Percentiles rank a stretch among this genome's conserved stretches.
phyloP scores from a whole-genome alignment of 1,140 invertebrate species.

The Coelopa frigida region DNA sequence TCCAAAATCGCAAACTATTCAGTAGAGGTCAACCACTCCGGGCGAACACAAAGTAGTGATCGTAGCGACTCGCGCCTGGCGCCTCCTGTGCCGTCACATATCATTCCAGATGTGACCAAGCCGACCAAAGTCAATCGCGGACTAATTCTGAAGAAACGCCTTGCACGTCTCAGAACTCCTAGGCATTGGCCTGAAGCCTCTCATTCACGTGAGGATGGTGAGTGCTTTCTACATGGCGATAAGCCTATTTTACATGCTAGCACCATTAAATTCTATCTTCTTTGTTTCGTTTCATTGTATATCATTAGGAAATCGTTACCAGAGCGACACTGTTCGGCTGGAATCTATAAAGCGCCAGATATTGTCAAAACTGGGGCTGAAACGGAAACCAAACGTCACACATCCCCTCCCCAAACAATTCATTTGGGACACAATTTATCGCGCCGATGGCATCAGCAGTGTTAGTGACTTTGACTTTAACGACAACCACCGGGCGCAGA shows the following conservation, averaged over 20 bases:
- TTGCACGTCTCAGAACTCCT: no score
- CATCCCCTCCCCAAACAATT: slow-evolving; percentile 58
- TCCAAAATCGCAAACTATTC: neutral
- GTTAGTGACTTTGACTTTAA: slow-evolving; percentile 11
- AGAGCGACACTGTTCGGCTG: slow-evolving; percentile 54
- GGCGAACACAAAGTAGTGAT: neutral
- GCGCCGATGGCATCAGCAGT: slow-evolving; percentile 46
- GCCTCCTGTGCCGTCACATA: neutral
- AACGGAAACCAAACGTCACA: slow-evolving; percentile 62
- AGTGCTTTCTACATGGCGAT: slow-evolving; percentile 24
- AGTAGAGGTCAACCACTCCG: neutral
- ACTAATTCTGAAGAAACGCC: slow-evolving; percentile 42
- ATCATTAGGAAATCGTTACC: slow-evolving; percentile 15
- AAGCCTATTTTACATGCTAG: slow-evolving; percentile 18
- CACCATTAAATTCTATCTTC: slow-evolving; percentile 12
- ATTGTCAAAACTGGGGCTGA: slow-evolving; percentile 63
- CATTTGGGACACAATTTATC: slow-evolving; percentile 60
- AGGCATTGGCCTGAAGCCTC: slow-evolving; percentile 18
- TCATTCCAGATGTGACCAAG: neutral
- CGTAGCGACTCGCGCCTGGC: no score
- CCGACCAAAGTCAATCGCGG: slow-evolving; percentile 4
- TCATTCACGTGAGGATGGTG: slow-evolving; percentile 7
- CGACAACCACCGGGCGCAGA: no score
- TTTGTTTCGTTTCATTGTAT: neutral
- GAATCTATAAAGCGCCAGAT: slow-evolving; percentile 73